Conservation (phyloP, 2,797 vertebrate genomes). For the Darevskia nairensis region DNA sequence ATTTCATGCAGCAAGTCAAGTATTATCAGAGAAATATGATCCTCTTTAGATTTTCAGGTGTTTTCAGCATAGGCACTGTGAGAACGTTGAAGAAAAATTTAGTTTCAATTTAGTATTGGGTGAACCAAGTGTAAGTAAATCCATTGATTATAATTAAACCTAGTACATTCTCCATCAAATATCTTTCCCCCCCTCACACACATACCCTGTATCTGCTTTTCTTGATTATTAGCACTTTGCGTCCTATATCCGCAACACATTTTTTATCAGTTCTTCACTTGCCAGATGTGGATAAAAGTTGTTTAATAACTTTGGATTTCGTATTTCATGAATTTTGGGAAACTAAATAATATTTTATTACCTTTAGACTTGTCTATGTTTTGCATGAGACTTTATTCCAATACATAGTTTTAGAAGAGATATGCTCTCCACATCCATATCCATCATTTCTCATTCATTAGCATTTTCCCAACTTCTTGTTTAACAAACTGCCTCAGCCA, state of each 20-base stretch:
- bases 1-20: not conserved
- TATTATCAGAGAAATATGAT: not conserved
- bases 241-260: not conserved
- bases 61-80: not conserved
- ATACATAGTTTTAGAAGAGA: not conserved
- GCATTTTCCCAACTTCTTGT: not conserved
- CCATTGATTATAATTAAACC: not conserved
- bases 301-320: not conserved
- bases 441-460: not conserved
- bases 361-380: not conserved
- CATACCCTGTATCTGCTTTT: not conserved
- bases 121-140: not conserved
- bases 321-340: not conserved
- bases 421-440: not conserved
- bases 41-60: not conserved
- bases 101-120: not conserved
- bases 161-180: not conserved
- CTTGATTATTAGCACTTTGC: not conserved
- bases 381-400: conserved; percentile 3
- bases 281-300: not conserved
- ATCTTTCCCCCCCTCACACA: not conserved
- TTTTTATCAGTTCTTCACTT: not conserved
- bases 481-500: not conserved
- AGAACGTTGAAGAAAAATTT: not conserved
- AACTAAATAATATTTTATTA: not conserved